Base-by-base conservation (phyloP, 2,797 vertebrate genomes). In the Bucorvus abyssinicus region DNA sequence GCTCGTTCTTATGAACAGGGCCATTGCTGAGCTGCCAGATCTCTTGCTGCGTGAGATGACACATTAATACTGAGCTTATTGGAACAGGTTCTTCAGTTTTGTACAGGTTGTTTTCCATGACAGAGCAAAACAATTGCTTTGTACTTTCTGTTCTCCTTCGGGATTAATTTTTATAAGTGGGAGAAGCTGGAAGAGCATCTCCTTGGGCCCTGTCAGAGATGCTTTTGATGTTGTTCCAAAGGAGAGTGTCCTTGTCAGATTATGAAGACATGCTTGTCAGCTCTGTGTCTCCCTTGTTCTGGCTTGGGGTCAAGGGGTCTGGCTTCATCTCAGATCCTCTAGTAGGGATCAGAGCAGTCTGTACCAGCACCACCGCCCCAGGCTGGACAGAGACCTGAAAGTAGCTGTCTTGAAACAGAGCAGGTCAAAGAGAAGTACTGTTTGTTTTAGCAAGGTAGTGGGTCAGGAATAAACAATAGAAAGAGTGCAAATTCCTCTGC, bases 1-100 rank as follows among this genome's bases (percentile, higher is more conserved):
- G 0, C 19, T 84, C 18, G 38, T 88, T 70, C 74, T 87, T 89
- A 74, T 74, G 82, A 96, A 86, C 64, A 67, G 40, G 14, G 30
- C 79, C 0, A 9, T 83, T 92, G 60, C 77, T 61, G 53, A 63
- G 53, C 45, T 94, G 93, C 94, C 94, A 95, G 63, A 45, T 90
- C 42, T 75, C 94, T 87, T 89, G 78, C 93, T 97, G 91, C 79
- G 89, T 50, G 68, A 87, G 60, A 90, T 61, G 78, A 82, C 78
- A 83, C n/a, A 29, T 94, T 96, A 90, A 89, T 85, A 36, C 60
- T 80, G 84, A 92, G 36, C 56, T 80, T 79, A 91, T 36, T 95
- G 92, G 57, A 92, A 59, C 63, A 84, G 86, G 70, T 92, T 95
- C 70, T 75, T 95, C 24, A 40, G 52, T 90, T 90, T 64, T 91